phyloP scores from a whole-genome alignment of 2,113 vertebrate genomes.

The Sprattus sprattus region DNA sequence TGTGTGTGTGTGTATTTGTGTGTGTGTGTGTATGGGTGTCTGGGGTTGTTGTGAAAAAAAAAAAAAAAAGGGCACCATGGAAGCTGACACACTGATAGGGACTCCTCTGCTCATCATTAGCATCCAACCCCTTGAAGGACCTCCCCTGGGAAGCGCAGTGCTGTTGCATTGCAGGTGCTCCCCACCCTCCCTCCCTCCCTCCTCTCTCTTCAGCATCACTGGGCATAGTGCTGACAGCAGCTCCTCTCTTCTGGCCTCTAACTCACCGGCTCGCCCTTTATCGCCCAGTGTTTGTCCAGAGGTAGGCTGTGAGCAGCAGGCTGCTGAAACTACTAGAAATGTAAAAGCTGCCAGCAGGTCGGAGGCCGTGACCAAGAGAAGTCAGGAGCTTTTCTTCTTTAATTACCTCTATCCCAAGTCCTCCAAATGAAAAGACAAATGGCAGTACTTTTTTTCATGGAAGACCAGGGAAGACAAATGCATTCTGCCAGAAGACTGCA shows the following conservation, averaged over 20 bases:
- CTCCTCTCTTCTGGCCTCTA: background rate
- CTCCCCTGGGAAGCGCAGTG: background rate
- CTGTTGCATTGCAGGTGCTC: conserved; percentile 1
- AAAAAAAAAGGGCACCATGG: background rate
- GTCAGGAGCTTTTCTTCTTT: background rate
- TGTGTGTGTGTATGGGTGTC: background rate
- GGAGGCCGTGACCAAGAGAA: background rate
- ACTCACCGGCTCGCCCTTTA: background rate
- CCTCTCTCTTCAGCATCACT: background rate
- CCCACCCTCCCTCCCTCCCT: background rate
- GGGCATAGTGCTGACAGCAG: background rate
- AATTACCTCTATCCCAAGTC: background rate
- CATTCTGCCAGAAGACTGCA: too few species aligned
- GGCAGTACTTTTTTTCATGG: background rate
- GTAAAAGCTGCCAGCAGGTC: background rate
- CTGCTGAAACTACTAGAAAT: background rate
- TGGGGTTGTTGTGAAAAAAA: background rate
- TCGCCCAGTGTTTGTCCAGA: background rate
- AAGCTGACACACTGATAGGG: background rate
- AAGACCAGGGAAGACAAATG: too few species aligned
- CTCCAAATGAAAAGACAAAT: background rate
- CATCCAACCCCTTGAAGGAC: background rate
- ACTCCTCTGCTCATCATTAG: background rate
- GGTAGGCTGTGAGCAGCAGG: background rate
- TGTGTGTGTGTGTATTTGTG: background rate